These are phyloP conservation scores for Tetramorium simillimum DNA, from an alignment of 1,140 invertebrate genomes.

Conservation along the genomic window DNA sequence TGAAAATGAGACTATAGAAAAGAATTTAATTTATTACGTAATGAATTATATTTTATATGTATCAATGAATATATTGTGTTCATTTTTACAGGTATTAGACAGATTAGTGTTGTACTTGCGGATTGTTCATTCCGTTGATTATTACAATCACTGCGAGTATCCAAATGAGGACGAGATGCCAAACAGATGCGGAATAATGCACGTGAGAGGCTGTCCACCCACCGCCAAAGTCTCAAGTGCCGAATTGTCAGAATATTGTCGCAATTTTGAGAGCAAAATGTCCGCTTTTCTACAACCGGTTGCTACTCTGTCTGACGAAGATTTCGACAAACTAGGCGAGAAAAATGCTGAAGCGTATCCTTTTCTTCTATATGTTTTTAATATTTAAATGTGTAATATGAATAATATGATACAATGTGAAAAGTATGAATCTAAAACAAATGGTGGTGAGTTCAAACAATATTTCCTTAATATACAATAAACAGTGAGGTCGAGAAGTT, in stretches of 20 bases:
- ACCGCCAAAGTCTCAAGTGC: slow-evolving; percentile 89
- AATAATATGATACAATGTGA: background rate
- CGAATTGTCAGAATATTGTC: slow-evolving; percentile 82
- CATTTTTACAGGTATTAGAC: slow-evolving; percentile 88
- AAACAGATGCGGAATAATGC: slow-evolving; percentile 99
- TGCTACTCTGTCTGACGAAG: slow-evolving; percentile 90
- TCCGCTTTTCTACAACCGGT: slow-evolving; percentile 92
- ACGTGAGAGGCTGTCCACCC: slow-evolving; percentile 95
- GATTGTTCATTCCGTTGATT: slow-evolving; percentile 99
- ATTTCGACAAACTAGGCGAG: slow-evolving; percentile 94
- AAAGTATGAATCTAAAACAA: background rate
- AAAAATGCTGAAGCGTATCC: slow-evolving; percentile 92
- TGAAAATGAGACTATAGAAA: background rate
- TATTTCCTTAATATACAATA: slow-evolving; percentile 70
- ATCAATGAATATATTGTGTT: background rate
- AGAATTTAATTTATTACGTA: background rate
- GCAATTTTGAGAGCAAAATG: slow-evolving; percentile 93
- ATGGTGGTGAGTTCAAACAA: background rate
- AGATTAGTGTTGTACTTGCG: slow-evolving; percentile 96
- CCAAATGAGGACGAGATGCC: slow-evolving; percentile 99
- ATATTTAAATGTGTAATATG: background rate
- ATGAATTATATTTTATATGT: background rate
- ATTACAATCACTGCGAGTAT: slow-evolving; percentile 99
- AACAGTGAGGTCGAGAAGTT: slow-evolving; percentile 96
- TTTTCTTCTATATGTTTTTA: slow-evolving; percentile 51